Base-by-base conservation (phyloP, 1,140 invertebrate species). In the Drosophila prosaltans region DNA sequence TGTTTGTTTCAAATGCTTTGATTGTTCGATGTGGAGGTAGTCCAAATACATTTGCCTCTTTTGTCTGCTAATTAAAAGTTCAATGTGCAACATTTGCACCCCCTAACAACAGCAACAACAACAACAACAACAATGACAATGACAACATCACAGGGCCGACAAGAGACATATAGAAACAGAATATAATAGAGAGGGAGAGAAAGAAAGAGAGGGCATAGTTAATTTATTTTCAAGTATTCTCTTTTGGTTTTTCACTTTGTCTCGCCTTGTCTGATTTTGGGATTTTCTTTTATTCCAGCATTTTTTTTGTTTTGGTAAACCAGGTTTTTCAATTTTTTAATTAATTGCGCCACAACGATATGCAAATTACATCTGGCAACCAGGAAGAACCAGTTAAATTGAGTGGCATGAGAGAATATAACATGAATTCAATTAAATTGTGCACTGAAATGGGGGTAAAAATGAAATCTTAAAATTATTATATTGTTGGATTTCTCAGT, bases 61-160 rank as follows among this genome's bases (percentile, higher is more conserved):
- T 51, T 45, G 62, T 55, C 26, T 75, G 66, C 80, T 83, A 83
- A 83, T 83, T 83, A 82, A 83, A 83, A 83, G 80, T 83, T 83
- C 80, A 82, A 83, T 83, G 80, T 68, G 75, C 80, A 83, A 67
- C 80, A 83, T 78, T 79, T 72, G 55, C 65, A 69, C 58, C 76
- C 72, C 3, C 45, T 51, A 74, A 43, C 63, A 71, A 69, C 74
- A 72, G 51, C 48, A 61, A 55, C 67, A 72, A 76, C 65, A 71
- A 69, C 74, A 72, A 59, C 48, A 61, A 55, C 67, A 72, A 76
- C 65, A 72, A 62, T 82, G 74, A 69, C 80, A 78, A 69, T 82
- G 80, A 72, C 74, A 82, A 78, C 76, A 80, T 65, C 16, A 67
- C 65, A 67, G 72, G 59, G 67, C 59, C 59, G 55, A 70, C 40